Conservation (phyloP, 2,113 vertebrate species). For the Ptilonorhynchus violaceus region DNA sequence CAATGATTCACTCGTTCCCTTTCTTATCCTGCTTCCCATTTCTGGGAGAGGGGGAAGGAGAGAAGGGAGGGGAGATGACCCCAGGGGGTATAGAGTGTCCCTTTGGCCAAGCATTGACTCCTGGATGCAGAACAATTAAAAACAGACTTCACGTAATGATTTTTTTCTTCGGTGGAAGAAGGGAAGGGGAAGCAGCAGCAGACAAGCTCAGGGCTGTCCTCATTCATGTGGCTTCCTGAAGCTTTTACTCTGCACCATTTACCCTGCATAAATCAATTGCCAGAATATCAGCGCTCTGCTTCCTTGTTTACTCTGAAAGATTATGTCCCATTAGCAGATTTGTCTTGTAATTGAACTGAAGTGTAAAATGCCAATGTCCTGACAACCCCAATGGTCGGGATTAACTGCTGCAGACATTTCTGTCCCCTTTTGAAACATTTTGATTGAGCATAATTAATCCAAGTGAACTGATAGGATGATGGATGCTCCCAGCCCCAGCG, state of each 20-base stretch:
- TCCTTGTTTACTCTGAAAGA: conserved; percentile 55
- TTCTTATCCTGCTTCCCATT: fast-evolving
- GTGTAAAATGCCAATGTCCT: conserved; percentile 51
- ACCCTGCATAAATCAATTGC: conserved; percentile 54
- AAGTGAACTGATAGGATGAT: background rate
- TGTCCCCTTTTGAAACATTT: conserved; percentile 13
- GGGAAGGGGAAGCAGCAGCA: background rate
- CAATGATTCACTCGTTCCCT: background rate
- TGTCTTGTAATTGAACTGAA: conserved; percentile 60
- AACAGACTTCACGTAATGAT: background rate
- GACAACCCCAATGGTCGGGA: conserved; percentile 8
- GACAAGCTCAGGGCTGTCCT: background rate
- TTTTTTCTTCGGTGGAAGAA: background rate
- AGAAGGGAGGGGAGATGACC: background rate
- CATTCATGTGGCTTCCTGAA: background rate
- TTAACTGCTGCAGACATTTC: conserved; percentile 15
- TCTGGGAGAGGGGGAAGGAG: fast-evolving
- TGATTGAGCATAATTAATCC: conserved; percentile 43
- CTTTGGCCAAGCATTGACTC: background rate
- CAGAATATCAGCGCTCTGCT: conserved; percentile 45
- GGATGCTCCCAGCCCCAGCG: background rate
- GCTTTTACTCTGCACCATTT: conserved; percentile 57
- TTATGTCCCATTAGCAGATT: conserved; percentile 62
- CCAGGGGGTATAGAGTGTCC: background rate
- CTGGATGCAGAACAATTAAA: background rate